Evolutionary conservation across 2,113 vertebrate genomes (phyloP), one percentile per base, ranked within the genome.

Genomic region (Prietella phreatophila): DNA sequence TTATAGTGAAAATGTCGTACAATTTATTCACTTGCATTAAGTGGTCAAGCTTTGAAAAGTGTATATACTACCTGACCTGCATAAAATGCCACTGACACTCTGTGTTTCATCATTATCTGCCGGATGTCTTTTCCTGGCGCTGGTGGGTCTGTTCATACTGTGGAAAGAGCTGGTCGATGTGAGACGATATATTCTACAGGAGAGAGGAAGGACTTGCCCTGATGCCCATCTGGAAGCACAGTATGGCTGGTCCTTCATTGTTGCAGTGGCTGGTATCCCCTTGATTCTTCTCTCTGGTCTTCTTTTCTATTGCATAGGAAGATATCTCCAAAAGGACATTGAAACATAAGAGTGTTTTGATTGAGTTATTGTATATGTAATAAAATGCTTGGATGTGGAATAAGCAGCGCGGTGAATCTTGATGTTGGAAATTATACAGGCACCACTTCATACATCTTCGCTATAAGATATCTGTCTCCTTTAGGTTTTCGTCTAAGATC

Each of bases 131-230:
- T 96, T 97, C 93, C 93, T 96, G 88, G 80, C 93, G 73, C 91
- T 96, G 27, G 86, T 97, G 50, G 90, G 96, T 84, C 94, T 98
- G 86, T 98, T 96, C 0, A 95, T 96, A 19, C 93, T 97, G 85
- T 98, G 97, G 97, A 96, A 97, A 93, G 97, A 97, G 93, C 93
- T 94, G 88, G 96, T 94, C 5, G 96, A 97, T n/a, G 95, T 98
- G 81, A 93, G 91, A 82, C 93, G 92, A 88, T 97, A 97, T 89
- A 90, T 98, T 89, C 94, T 97, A 9, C 95, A 96, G 91, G 97
- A 97, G 92, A 94, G 94, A 55, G 96, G 94, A 0, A 92, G 95
- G 55, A 17, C 6, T 4, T 97, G 97, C 88, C 80, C 85, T 1
- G 20, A 87, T 22, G 94, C 0, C 15, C 88, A 0, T 60, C 93